Evolutionary conservation across 2,888 invertebrate species (phyloP).

Genomic region (Drosophila falleni): DNA sequence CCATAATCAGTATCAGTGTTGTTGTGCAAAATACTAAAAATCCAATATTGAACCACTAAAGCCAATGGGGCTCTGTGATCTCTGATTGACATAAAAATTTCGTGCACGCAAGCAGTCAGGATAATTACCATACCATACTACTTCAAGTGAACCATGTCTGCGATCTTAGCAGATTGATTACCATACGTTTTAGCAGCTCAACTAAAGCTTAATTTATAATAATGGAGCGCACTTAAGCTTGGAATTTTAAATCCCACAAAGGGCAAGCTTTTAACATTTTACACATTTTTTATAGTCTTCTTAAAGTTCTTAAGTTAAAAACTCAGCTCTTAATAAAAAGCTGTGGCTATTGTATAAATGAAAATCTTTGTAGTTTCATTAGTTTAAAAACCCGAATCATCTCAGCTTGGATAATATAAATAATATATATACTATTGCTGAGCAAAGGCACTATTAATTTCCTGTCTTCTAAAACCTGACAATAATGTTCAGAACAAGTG

Average conservation of each 20-base stretch:
- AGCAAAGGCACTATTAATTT: no score
- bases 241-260: conserved; percentile 9
- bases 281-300: conserved; percentile 1
- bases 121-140: conserved; percentile 65
- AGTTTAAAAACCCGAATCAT: no score
- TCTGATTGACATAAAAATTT: conserved; percentile 77
- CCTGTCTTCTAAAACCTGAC: no score
- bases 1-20: conserved; percentile 54
- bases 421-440: no score
- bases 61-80: conserved; percentile 62
- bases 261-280: not conserved
- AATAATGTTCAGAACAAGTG: no score
- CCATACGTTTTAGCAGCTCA: conserved; percentile 67
- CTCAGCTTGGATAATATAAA: no score
- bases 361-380: no score
- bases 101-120: conserved; percentile 70
- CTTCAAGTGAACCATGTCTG: conserved; percentile 57
- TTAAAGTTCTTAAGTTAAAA: not conserved
- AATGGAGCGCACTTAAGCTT: conserved; percentile 50
- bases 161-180: conserved; percentile 72
- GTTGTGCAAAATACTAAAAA: conserved; percentile 56
- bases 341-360: not conserved
- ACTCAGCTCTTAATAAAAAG: not conserved
- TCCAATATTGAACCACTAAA: conserved; percentile 56
- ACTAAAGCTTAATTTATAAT: conserved; percentile 67